Evolutionary conservation across 2,797 vertebrate species (phyloP).

Genomic region (Lutjanus argentimaculatus): DNA sequence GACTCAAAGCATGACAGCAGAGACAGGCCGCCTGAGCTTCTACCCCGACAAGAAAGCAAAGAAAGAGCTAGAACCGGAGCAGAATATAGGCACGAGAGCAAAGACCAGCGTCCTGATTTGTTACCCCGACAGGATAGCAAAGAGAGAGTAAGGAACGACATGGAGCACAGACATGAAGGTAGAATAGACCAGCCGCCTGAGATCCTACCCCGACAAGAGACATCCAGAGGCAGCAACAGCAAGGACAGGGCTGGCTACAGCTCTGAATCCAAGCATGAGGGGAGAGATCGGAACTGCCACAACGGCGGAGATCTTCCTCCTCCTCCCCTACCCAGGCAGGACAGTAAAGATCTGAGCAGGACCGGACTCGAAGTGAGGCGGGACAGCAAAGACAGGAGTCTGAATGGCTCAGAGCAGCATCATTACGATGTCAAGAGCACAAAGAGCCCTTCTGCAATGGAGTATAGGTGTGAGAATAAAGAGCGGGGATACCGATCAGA

Average conservation of each 20-base stretch:
- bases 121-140: conserved; percentile 79
- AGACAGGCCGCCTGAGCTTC: conserved; percentile 76
- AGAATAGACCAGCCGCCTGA: conserved; percentile 83
- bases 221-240: conserved; percentile 79
- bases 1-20: conserved; percentile 78
- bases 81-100: conserved; percentile 79
- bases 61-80: conserved; percentile 74
- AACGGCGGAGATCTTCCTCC: conserved; percentile 75
- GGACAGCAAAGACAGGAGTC: conserved; percentile 82
- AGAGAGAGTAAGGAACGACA: conserved; percentile 83
- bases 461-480: conserved; percentile 86
- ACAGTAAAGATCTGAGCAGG: conserved; percentile 86
- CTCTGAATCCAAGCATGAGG: conserved; percentile 74
- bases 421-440: conserved; percentile 76
- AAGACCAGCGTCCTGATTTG: conserved; percentile 77
- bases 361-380: conserved; percentile 79
- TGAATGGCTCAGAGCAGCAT: conserved; percentile 78
- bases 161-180: conserved; percentile 80
- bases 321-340: conserved; percentile 75
- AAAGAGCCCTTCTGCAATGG: conserved; percentile 71
- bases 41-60: conserved; percentile 79
- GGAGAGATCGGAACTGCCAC: conserved; percentile 71
- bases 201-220: conserved; percentile 88
- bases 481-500: conserved; percentile 91
- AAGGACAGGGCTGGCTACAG: conserved; percentile 68